Base-by-base conservation (phyloP, 2,888 invertebrate species). In the Chouioia cunea region DNA sequence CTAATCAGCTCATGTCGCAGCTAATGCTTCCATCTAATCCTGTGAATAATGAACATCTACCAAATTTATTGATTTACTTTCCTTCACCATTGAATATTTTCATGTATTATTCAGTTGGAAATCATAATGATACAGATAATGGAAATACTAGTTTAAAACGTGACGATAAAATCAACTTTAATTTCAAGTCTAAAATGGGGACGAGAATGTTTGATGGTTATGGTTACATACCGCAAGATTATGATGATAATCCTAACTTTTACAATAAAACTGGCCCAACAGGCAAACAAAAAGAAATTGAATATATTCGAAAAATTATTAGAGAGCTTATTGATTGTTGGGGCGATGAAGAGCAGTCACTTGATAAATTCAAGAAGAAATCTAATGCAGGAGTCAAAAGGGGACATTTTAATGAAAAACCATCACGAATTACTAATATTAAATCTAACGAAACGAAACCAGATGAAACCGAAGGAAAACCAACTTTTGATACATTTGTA, bases 21-120 rank as follows among this genome's bases (percentile, higher is more conserved):
- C 14, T 50, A 2, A 10, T 56, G 15, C 15, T 18, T 27, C 15
- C 67, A 2, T 43, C 64, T 14, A n/a, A 50, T 2, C 14, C 16
- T 14, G 8, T 63, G 2, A 43, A 27, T 15, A 18, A 18, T 48
- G 14, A 47, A 8, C 36, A 22, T n/a, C 10, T n/a, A 0, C 64
- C 71, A 46, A 69, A 68, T 23, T 64, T 71, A 18, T 20, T 74
- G 15, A 60, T 74, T 20, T 74, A 70, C 18, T 69, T 74, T 62
- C 74, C 74, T 8, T 66, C 71, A 10, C 74, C 74, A 2, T 43
- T 69, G 20, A 74, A 71, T 56, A 52, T 71, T 43, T 56, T 71
- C n/a, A 66, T 74, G 20, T 74, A 71, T 47, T 68, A 70, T 18
- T 58, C 62, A 6, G 20, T 12, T 3, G 62, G 56, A 16, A 52